phyloP scores from a whole-genome alignment of 2,797 vertebrate genomes.

The Sebastolobus altivelis region DNA sequence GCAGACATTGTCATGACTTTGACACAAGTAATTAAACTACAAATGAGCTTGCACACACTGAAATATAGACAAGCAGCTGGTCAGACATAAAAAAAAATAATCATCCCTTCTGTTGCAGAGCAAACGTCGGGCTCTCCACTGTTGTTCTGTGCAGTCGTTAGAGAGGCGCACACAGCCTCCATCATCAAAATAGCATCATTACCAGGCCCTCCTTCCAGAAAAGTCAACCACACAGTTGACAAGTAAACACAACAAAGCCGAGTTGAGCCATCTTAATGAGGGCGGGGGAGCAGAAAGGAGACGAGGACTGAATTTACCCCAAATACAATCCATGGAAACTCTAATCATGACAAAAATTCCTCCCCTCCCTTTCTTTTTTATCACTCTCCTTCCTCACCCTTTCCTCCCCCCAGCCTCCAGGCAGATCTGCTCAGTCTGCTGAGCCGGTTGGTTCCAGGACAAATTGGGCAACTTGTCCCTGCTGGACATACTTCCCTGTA shows the following conservation, averaged over 20 bases:
- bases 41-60: conserved; percentile 25
- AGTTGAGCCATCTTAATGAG: conserved; percentile 41
- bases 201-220: conserved; percentile 27
- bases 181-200: conserved; percentile 54
- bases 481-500: conserved; percentile 34
- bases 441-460: conserved; percentile 40
- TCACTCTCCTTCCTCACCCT: background rate
- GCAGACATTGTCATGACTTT: conserved; percentile 5
- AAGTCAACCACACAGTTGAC: conserved; percentile 34
- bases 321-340: conserved; percentile 19
- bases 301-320: conserved; percentile 11
- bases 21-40: conserved; percentile 32
- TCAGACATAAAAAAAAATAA: conserved; percentile 29
- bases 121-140: conserved; percentile 11
- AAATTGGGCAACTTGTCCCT: conserved; percentile 51
- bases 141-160: conserved; percentile 18
- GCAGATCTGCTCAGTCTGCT: conserved; percentile 41
- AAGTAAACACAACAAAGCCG: conserved; percentile 41
- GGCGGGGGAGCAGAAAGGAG: conserved; percentile 26
- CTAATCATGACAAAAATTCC: background rate
- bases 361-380: conserved; percentile 1
- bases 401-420: background rate
- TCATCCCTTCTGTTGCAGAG: conserved; percentile 41
- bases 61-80: conserved; percentile 33
- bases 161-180: conserved; percentile 13